Percentiles rank a stretch among this genome's conserved stretches.
These are phyloP conservation scores for Drosophila tripunctata DNA, from an alignment of 2,888 invertebrate genomes.

Conservation along the genomic window DNA sequence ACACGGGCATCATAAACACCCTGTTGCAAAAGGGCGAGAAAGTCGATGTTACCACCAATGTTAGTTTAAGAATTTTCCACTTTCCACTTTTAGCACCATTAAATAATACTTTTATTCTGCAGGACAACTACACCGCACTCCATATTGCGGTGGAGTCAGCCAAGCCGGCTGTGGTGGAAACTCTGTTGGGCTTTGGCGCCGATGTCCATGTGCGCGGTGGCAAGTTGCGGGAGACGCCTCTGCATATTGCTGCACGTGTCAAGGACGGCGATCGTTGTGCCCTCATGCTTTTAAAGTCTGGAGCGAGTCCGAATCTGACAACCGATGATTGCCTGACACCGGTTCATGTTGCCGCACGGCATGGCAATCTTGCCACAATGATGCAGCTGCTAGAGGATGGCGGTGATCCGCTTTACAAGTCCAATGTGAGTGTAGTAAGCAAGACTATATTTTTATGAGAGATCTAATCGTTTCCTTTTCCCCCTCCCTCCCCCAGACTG, in stretches of 20 bases:
- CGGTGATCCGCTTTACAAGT: constrained; percentile 95
- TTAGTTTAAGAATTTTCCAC: constrained; percentile 84
- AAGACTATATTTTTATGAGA: no score
- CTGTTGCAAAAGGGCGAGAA: constrained; percentile 97
- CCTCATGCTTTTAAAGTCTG: constrained; percentile 98
- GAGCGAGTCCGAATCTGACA: constrained; percentile 97
- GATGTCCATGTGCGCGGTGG: constrained; percentile 98
- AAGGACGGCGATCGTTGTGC: constrained; percentile 96
- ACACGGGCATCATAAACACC: constrained; percentile 98
- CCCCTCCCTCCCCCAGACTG: constrained; percentile 86
- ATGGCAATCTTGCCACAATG: constrained; percentile 95
- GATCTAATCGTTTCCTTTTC: background rate
- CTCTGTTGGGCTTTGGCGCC: constrained; percentile 97
- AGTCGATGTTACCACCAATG: constrained; percentile 97
- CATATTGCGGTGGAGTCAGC: constrained; percentile 98
- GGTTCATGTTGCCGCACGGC: constrained; percentile 96
- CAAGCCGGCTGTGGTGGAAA: constrained; percentile 97
- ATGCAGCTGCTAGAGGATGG: constrained; percentile 95
- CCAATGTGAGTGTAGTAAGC: constrained; percentile 88
- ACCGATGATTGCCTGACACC: constrained; percentile 99
- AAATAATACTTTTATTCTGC: background rate
- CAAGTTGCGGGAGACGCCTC: constrained; percentile 94
- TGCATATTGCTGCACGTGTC: constrained; percentile 98
- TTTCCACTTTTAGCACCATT: no score
- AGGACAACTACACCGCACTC: constrained; percentile 99